A percentile compares a stretch with the other conserved stretches of the same genome.
These are phyloP conservation scores for Elephas maximus DNA, from an alignment of 2,113 vertebrate genomes.

Conservation along the genomic window DNA sequence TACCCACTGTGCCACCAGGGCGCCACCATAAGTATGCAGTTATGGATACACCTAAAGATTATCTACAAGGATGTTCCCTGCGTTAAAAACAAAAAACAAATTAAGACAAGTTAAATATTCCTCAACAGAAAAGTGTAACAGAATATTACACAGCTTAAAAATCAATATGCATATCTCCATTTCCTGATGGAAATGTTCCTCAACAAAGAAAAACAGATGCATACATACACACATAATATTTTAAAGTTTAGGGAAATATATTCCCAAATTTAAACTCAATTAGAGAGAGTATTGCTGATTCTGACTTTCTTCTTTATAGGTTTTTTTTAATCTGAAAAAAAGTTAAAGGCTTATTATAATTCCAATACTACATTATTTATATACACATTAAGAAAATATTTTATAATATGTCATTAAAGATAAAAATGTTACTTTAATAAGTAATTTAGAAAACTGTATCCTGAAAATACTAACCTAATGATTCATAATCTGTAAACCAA, in stretches of 20 bases:
- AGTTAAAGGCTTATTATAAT: not conserved
- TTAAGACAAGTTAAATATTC: slow-evolving; percentile 30
- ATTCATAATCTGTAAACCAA: not conserved
- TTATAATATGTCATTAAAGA: not conserved
- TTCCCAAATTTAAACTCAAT: slow-evolving; percentile 10
- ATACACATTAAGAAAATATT: not conserved
- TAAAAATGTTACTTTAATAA: slow-evolving; percentile 47
- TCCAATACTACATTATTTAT: not conserved
- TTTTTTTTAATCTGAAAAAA: slow-evolving; percentile 4
- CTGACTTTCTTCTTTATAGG: slow-evolving; percentile 46
- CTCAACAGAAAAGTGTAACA: slow-evolving; percentile 6
- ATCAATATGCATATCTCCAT: not conserved
- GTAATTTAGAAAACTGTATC: slow-evolving; percentile 34
- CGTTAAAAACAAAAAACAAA: not conserved
- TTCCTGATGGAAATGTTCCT: not conserved
- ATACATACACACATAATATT: not conserved
- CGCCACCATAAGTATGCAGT: not conserved
- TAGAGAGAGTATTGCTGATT: not conserved
- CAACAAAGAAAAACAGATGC: not conserved
- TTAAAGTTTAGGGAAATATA: slow-evolving; percentile 38
- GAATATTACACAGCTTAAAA: slow-evolving; percentile 16
- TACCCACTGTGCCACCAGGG: no score
- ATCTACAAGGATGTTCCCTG: not conserved
- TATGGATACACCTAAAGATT: not conserved
- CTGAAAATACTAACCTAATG: no score